These are phyloP conservation scores for Enteromius radiatus DNA, from an alignment of 2,797 vertebrate species.

Conservation along the genomic window DNA sequence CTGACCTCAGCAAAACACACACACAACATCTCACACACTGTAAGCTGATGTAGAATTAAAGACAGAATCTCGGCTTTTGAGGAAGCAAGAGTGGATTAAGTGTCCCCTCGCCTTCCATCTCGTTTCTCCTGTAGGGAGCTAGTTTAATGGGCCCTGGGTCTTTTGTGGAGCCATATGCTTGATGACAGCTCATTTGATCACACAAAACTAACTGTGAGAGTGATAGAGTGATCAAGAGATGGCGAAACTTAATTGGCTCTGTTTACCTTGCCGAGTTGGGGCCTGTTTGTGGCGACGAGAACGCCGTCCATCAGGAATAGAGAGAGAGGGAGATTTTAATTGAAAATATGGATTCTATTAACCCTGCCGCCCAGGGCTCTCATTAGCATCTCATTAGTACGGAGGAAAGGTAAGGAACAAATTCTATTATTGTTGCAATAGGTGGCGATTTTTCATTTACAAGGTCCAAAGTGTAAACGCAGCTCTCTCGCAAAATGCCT, in stretches of 20 bases:
- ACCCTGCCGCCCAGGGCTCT: constrained; percentile 86
- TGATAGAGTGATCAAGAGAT: constrained; percentile 36
- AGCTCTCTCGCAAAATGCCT: constrained; percentile 60
- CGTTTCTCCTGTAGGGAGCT: constrained; percentile 66
- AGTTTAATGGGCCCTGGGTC: constrained; percentile 41
- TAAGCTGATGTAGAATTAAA: constrained; percentile 52
- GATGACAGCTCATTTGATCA: constrained; percentile 39
- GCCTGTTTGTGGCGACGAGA: constrained; percentile 53
- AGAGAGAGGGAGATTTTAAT: constrained; percentile 65
- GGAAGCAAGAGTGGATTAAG: constrained; percentile 25
- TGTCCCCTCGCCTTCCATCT: constrained; percentile 73
- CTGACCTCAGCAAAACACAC: constrained; percentile 50
- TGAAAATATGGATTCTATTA: constrained; percentile 89
- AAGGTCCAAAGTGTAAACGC: constrained; percentile 80
- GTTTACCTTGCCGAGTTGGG: constrained; percentile 53
- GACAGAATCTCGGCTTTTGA: constrained; percentile 40
- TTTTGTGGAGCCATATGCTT: constrained; percentile 33
- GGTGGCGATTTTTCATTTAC: constrained; percentile 81
- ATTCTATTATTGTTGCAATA: constrained; percentile 87
- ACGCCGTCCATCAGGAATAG: constrained; percentile 63
- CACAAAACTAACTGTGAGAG: constrained; percentile 31
- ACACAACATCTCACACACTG: constrained; percentile 16
- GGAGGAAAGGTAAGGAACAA: constrained; percentile 80
- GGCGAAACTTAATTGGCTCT: constrained; percentile 57
- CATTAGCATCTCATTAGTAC: constrained; percentile 90